Percentiles rank a stretch among this genome's conserved stretches.
Evolutionary conservation across 2,888 invertebrate genomes (phyloP).

Genomic region (Ariolimax columbianus): DNA sequence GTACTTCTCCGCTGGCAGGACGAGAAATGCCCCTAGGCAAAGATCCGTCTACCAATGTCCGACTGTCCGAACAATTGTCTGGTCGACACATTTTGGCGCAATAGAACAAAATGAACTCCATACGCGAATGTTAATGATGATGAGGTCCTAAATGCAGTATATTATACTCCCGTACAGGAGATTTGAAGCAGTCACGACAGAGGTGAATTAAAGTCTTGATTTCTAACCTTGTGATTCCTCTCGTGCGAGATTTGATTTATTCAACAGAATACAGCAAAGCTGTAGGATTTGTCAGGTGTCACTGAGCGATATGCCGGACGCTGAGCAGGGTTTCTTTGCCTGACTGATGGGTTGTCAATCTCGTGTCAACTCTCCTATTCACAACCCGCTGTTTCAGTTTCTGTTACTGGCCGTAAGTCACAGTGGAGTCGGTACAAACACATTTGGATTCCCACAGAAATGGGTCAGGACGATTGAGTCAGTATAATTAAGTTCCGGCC

Average conservation of each 20-base stretch:
- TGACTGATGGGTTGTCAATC: conserved; percentile 7
- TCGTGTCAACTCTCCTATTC: neutral
- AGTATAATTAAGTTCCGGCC: no score
- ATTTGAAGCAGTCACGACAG: neutral
- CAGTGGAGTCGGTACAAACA: neutral
- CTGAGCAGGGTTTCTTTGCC: neutral
- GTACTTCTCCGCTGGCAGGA: neutral
- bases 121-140: neutral
- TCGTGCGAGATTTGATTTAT: neutral
- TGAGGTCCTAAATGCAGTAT: neutral
- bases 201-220: neutral
- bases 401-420: neutral
- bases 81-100: no score
- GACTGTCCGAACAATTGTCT: no score
- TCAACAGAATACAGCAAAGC: neutral
- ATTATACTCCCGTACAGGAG: neutral
- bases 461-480: no score
- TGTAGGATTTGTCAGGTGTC: conserved; percentile 8
- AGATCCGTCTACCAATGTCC: no score
- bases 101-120: neutral
- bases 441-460: neutral
- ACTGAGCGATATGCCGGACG: neutral
- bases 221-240: neutral
- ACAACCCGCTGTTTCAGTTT: neutral
- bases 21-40: neutral